Percentiles rank a stretch among this genome's conserved stretches.
Evolutionary conservation across 1,140 invertebrate species (phyloP).

Genomic region (Drosophila lacteicornis): DNA sequence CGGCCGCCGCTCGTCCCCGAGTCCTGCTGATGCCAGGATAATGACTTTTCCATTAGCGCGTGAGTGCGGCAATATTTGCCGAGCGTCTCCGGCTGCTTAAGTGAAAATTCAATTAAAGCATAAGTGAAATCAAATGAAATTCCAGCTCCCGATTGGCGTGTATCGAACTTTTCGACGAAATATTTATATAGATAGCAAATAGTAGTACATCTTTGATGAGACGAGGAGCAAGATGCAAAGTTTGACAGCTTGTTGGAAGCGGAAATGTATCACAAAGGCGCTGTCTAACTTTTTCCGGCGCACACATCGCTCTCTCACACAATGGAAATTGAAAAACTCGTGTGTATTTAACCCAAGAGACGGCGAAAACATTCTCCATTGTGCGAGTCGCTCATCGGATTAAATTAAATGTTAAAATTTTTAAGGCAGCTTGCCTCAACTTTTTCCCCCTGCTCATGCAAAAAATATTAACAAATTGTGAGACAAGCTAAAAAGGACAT

Average conservation of each 20-base stretch:
- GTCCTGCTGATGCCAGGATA: constrained; percentile 47
- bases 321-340: constrained; percentile 13
- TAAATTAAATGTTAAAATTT: constrained; percentile 46
- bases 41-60: constrained; percentile 78
- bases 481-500: constrained; percentile 25
- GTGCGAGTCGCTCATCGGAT: neutral
- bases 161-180: constrained; percentile 19
- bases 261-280: constrained; percentile 34
- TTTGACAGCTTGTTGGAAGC: constrained; percentile 18
- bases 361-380: neutral
- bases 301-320: neutral
- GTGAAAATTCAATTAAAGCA: constrained; percentile 71
- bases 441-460: constrained; percentile 8
- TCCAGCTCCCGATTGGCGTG: constrained; percentile 17
- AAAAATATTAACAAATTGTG: constrained; percentile 61
- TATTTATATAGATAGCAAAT: neutral
- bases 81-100: constrained; percentile 51
- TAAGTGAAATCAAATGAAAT: constrained; percentile 54
- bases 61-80: constrained; percentile 71
- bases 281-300: constrained; percentile 25
- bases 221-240: neutral
- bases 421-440: constrained; percentile 3
- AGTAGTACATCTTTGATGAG: constrained; percentile 18
- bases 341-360: constrained; percentile 14
- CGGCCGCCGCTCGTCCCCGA: neutral